phyloP scores from a whole-genome alignment of 2,797 vertebrate genomes.

The Clarias platycephalus region DNA sequence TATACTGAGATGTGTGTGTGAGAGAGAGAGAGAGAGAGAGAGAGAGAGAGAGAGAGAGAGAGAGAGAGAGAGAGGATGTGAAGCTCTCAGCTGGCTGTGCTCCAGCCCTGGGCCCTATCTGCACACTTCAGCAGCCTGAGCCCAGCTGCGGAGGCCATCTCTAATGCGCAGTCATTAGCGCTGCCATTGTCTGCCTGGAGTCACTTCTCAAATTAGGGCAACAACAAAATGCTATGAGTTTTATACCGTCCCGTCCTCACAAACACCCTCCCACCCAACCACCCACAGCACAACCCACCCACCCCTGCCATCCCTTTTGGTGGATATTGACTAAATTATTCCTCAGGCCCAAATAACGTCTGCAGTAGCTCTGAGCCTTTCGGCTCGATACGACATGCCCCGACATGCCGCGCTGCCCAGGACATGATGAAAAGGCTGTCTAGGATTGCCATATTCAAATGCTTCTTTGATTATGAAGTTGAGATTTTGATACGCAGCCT shows the following conservation, averaged over 20 bases:
- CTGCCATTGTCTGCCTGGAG: slow-evolving; percentile 66
- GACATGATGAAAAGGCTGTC: slow-evolving; percentile 51
- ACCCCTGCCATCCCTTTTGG: background rate
- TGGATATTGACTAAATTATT: slow-evolving; percentile 50
- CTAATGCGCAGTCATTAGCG: slow-evolving; percentile 74
- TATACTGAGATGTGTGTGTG: background rate
- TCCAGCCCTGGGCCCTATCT: slow-evolving; percentile 67
- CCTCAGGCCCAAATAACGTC: slow-evolving; percentile 36
- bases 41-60: slow-evolving; percentile 42
- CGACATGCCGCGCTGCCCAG: slow-evolving; percentile 46
- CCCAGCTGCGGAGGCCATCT: slow-evolving; percentile 71
- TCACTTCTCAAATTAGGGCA: slow-evolving; percentile 72
- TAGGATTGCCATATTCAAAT: slow-evolving; percentile 22
- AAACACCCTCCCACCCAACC: background rate
- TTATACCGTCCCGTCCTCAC: slow-evolving; percentile 5
- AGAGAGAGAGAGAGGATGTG: slow-evolving; percentile 17
- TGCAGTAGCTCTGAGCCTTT: slow-evolving; percentile 39
- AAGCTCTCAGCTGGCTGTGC: slow-evolving; percentile 56
- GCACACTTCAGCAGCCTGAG: slow-evolving; percentile 67
- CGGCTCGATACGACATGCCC: slow-evolving; percentile 39
- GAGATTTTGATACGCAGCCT: slow-evolving; percentile 35
- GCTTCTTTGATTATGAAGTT: slow-evolving; percentile 52
- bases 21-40: slow-evolving; percentile 37
- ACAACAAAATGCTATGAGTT: slow-evolving; percentile 58
- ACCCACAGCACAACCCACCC: background rate